These are phyloP conservation scores for Cyphotilapia sp. DNA, from an alignment of 2,113 vertebrate genomes.

Conservation along the genomic window DNA sequence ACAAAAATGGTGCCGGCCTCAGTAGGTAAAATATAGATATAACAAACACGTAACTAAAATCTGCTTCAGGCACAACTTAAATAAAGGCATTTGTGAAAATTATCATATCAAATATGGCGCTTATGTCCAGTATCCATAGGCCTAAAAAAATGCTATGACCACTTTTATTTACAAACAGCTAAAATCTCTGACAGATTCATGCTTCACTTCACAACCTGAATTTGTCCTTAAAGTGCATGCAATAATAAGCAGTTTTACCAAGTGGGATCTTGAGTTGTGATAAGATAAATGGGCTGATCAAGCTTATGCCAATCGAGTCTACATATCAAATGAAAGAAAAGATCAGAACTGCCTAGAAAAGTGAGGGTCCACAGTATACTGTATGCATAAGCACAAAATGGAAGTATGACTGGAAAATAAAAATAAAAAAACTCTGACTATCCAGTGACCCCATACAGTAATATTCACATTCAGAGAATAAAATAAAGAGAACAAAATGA, in stretches of 20 bases:
- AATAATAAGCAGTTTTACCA: conserved; percentile 90
- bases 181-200: conserved; percentile 97
- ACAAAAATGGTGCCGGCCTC: conserved; percentile 57
- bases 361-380: conserved; percentile 78
- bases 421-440: conserved; percentile 82
- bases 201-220: conserved; percentile 84
- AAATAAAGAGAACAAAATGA: conserved; percentile 59
- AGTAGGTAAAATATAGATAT: conserved; percentile 56
- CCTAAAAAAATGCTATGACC: conserved; percentile 79
- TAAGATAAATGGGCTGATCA: conserved; percentile 88
- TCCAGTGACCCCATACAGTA: conserved; percentile 82
- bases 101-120: conserved; percentile 71
- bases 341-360: conserved; percentile 64
- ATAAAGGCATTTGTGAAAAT: conserved; percentile 76
- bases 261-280: conserved; percentile 83
- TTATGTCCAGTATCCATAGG: conserved; percentile 67
- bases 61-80: conserved; percentile 73
- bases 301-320: conserved; percentile 74
- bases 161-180: conserved; percentile 99
- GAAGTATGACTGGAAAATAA: conserved; percentile 78
- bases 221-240: conserved; percentile 99
- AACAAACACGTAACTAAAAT: conserved; percentile 61
- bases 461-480: conserved; percentile 87
- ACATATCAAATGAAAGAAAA: conserved; percentile 75
- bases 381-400: conserved; percentile 78